A percentile compares a stretch with the other conserved stretches of the same genome.
Evolutionary conservation across 2,113 vertebrate species (phyloP).

Genomic region (Pseudopodoces humilis): DNA sequence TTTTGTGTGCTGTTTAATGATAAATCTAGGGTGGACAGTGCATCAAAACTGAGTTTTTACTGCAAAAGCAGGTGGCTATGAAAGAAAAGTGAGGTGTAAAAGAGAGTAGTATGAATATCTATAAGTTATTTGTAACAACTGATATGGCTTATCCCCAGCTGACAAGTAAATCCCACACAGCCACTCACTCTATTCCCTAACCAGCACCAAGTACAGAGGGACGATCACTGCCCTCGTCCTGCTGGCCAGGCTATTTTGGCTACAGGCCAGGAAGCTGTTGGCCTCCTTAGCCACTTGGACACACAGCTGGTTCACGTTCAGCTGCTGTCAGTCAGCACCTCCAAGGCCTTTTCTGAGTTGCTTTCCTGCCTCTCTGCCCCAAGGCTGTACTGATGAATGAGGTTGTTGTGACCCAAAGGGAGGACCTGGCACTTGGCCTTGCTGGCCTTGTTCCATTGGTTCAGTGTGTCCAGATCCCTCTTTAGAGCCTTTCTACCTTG

Average conservation of each 20-base stretch:
- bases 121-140: neutral
- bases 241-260: neutral
- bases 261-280: neutral
- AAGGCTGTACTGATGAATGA: neutral
- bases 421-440: neutral
- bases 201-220: neutral
- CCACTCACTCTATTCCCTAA: neutral
- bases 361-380: neutral
- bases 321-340: neutral
- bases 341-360: fast-evolving
- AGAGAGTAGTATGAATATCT: neutral
- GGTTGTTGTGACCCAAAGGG: neutral
- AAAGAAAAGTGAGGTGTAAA: neutral
- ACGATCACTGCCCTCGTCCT: neutral
- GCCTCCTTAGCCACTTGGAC: neutral
- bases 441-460: neutral
- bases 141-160: neutral
- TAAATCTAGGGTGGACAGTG: neutral
- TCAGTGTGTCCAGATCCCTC: neutral
- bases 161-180: neutral
- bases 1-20: neutral
- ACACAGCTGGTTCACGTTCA: neutral
- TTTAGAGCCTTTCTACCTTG: neutral
- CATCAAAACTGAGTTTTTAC: neutral
- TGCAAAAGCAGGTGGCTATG: neutral